These are phyloP conservation scores for Leptopilina boulardi DNA, from an alignment of 1,140 invertebrate species.

Conservation along the genomic window DNA sequence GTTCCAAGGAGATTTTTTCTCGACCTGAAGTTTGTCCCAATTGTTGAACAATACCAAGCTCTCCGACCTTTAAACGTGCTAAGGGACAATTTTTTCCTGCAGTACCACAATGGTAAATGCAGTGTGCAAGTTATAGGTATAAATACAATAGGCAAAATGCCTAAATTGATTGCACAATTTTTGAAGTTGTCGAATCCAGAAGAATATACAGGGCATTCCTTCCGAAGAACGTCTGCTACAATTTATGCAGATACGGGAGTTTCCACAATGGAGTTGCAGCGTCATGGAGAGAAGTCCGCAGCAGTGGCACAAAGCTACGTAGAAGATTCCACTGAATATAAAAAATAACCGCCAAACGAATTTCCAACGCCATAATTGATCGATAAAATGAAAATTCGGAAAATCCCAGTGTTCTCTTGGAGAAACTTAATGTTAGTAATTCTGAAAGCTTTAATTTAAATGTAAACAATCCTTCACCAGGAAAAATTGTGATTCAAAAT, in stretches of 20 bases:
- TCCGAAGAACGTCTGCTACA: background rate
- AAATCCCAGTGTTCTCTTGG: too few relatives aligned
- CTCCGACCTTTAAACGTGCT: background rate
- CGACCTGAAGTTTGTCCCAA: background rate
- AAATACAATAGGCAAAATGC: background rate
- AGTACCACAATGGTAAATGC: background rate
- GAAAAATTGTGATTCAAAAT: too few relatives aligned
- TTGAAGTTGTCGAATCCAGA: background rate
- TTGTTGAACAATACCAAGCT: background rate
- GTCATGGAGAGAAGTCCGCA: background rate
- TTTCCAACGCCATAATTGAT: too few relatives aligned
- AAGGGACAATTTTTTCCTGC: background rate
- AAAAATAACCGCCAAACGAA: background rate
- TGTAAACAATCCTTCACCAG: too few relatives aligned
- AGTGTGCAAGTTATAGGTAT: background rate
- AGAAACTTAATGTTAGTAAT: too few relatives aligned
- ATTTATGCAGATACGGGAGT: background rate
- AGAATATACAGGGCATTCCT: background rate
- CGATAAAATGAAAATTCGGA: too few relatives aligned
- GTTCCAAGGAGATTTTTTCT: too few relatives aligned
- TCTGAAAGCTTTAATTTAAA: too few relatives aligned
- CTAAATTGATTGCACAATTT: background rate
- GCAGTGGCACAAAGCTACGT: background rate
- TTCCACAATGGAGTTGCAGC: background rate
- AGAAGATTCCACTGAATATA: background rate